These are phyloP conservation scores for Gephyroberyx darwinii DNA, from an alignment of 2,797 vertebrate species.

Conservation along the genomic window DNA sequence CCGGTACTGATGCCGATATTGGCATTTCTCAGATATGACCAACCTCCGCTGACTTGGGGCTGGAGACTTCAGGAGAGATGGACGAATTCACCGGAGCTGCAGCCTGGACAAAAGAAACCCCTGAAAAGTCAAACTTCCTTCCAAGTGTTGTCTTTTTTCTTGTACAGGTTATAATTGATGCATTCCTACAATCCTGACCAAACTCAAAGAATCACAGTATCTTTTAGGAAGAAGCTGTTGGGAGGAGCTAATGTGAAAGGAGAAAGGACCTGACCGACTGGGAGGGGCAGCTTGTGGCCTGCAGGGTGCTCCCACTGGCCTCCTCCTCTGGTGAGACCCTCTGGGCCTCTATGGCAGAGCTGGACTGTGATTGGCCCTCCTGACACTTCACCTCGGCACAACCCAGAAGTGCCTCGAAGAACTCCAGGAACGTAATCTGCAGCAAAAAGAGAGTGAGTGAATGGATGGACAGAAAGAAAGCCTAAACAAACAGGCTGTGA, in stretches of 20 bases:
- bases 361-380: background rate
- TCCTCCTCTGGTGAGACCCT: constrained; percentile 6
- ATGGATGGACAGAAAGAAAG: background rate
- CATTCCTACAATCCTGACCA: too few species aligned
- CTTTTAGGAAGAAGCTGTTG: too few species aligned
- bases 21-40: background rate
- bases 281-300: constrained; percentile 13
- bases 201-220: too few species aligned
- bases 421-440: constrained; percentile 94
- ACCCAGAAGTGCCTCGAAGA: constrained; percentile 90
- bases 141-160: too few species aligned
- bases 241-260: background rate
- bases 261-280: constrained; percentile 45
- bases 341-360: background rate
- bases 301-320: background rate
- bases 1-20: background rate
- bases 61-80: constrained; percentile 19
- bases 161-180: too few species aligned
- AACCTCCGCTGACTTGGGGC: constrained; percentile 35
- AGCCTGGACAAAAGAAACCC: constrained; percentile 5
- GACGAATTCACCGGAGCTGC: constrained; percentile 15
- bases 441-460: constrained; percentile 13
- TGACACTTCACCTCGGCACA: constrained; percentile 80
- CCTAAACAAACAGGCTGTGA: background rate
- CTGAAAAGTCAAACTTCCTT: too few species aligned